phyloP scores from a whole-genome alignment of 1,140 invertebrate species.

The Lanistes nyassanus region DNA sequence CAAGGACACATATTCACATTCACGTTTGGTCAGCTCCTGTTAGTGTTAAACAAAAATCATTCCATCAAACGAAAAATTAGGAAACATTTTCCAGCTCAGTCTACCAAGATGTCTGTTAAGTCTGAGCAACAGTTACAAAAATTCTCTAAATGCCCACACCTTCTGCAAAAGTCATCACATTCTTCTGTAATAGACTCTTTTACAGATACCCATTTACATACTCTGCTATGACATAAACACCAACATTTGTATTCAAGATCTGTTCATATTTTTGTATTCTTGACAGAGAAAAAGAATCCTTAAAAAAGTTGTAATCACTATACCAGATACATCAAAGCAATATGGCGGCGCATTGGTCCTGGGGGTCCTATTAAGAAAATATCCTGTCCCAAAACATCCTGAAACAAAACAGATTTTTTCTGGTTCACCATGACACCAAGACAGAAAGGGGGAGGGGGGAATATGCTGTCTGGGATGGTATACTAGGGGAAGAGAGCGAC shows the following conservation, averaged over 20 bases:
- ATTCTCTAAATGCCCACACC: background rate
- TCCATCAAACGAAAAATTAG: background rate
- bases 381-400: slow-evolving; percentile 88
- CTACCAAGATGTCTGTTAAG: background rate
- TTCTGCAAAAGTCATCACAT: background rate
- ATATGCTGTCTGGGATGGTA: too few relatives aligned
- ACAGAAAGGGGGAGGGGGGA: too few relatives aligned
- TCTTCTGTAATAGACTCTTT: background rate
- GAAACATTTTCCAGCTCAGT: too few relatives aligned
- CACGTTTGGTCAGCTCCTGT: slow-evolving; percentile 83
- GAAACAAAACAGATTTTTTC: slow-evolving; percentile 39
- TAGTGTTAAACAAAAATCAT: slow-evolving; percentile 32
- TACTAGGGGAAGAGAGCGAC: too few relatives aligned
- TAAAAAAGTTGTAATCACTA: slow-evolving; percentile 29
- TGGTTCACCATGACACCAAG: background rate
- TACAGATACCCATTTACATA: background rate
- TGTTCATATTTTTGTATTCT: background rate
- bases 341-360: slow-evolving; percentile 79
- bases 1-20: slow-evolving; percentile 92
- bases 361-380: slow-evolving; percentile 94
- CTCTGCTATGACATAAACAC: background rate
- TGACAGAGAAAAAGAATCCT: background rate
- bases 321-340: slow-evolving; percentile 83
- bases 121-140: background rate
- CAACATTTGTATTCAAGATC: too few relatives aligned